phyloP scores from a whole-genome alignment of 2,888 invertebrate genomes.

The Leucophora obtusa region DNA sequence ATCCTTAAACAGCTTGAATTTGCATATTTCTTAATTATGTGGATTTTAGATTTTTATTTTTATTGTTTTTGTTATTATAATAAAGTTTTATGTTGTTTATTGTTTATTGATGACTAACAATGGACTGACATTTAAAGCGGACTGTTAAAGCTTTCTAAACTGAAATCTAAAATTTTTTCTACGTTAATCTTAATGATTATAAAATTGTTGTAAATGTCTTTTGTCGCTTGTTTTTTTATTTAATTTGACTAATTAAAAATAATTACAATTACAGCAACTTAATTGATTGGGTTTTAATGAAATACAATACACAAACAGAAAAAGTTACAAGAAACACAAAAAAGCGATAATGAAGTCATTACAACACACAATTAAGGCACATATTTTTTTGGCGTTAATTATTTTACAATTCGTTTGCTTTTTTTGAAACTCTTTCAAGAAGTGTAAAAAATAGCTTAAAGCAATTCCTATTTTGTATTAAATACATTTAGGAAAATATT shows the following conservation, averaged over 20 bases:
- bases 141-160: constrained; percentile 32
- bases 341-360: constrained; percentile 12
- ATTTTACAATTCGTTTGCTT: not conserved
- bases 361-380: constrained; percentile 40
- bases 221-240: not conserved
- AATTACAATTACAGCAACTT: constrained; percentile 15
- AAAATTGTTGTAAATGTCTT: not conserved
- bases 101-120: not conserved
- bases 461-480: not conserved
- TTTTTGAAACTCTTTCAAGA: not conserved
- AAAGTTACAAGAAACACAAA: not conserved
- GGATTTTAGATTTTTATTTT: constrained; percentile 1
- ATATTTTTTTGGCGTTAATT: constrained; percentile 20
- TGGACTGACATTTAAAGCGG: not conserved
- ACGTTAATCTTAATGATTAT: not conserved
- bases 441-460: not conserved
- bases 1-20: not conserved
- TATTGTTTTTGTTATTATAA: not conserved
- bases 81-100: not conserved
- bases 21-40: not conserved
- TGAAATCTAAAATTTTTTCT: not conserved
- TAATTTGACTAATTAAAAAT: constrained; percentile 31
- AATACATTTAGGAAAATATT: not conserved
- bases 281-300: constrained; percentile 14
- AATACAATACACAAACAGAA: constrained; percentile 29